Percentiles rank a stretch among this genome's conserved stretches.
phyloP scores from a whole-genome alignment of 2,113 vertebrate species.

The Numenius arquata region DNA sequence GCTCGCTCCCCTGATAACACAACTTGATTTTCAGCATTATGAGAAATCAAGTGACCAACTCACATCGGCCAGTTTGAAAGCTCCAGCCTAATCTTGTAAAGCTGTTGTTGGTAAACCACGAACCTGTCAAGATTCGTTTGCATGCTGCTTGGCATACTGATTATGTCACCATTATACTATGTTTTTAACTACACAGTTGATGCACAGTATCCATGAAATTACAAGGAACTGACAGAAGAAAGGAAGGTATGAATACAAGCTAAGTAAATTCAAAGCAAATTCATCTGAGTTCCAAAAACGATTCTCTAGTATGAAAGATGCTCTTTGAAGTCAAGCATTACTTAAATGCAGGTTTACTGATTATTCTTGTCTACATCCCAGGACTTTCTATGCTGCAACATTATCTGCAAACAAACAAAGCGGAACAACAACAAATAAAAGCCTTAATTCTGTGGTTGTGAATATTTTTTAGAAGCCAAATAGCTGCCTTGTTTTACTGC shows the following conservation, averaged over 20 bases:
- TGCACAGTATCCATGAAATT: not conserved
- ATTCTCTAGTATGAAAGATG: not conserved
- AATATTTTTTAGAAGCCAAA: not conserved
- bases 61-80: not conserved
- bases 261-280: not conserved
- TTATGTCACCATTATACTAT: not conserved
- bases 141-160: not conserved
- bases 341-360: not conserved
- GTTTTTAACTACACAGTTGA: not conserved
- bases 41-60: not conserved
- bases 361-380: not conserved
- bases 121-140: not conserved
- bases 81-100: not conserved
- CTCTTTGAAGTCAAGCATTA: not conserved
- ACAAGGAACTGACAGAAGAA: not conserved
- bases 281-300: not conserved
- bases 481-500: not conserved
- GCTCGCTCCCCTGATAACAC: not conserved
- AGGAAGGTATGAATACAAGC: not conserved
- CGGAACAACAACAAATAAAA: not conserved
- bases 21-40: not conserved
- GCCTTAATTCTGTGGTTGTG: not conserved
- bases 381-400: not conserved
- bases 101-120: not conserved
- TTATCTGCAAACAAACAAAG: conserved; percentile 24